Evolutionary conservation across 1,140 invertebrate species (phyloP), one percentile per base, ranked within the genome.

Genomic region (Cyphomyrmex costatus): DNA sequence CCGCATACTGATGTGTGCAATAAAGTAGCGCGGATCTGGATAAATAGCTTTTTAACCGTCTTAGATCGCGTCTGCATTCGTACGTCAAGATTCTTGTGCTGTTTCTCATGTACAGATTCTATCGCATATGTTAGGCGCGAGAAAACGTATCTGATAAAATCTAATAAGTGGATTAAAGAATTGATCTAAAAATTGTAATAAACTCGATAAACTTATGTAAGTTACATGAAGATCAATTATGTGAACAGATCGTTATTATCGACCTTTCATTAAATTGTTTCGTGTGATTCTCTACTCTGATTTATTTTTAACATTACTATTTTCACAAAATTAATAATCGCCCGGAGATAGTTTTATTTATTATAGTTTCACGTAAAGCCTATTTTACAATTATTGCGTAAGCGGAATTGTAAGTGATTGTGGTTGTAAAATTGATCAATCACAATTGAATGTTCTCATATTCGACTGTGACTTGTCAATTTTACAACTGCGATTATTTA

Each of bases 21-120:
- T 71, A 58, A 42, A 82, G 51, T 42, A 30, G 30, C n/a, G 30
- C 30, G 21, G 19, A 65, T 56, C 46, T 10, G 30, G 30, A 70
- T 80, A 79, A 68, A 51, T 68, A 66, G 60, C 76, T 51, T 63
- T 33, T 30, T 61, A 42, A 77, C 42, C 7, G 63, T 5, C 30
- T 7, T 4, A 36, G 27, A 68, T 68, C 56, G 19, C 74, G 30
- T n/a, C 27, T 78, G 60, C 19, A 24, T 21, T 66, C 24, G n/a
- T 27, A 30, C 7, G 27, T 61, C 42, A 16, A 60, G 74, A 61
- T 77, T 61, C 21, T 19, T 5, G 10, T 27, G 21, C 8, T 61
- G 24, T 19, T 10, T 53, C 30, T 66, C 61, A 24, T 27, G 3
- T 46, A 7, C 0, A 21, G 33, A 36, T 12, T 36, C n/a, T 68